A percentile compares a stretch with the other conserved stretches of the same genome.
Evolutionary conservation across 2,888 invertebrate genomes (phyloP).

Genomic region (Eudasyphora cyanicolor): DNA sequence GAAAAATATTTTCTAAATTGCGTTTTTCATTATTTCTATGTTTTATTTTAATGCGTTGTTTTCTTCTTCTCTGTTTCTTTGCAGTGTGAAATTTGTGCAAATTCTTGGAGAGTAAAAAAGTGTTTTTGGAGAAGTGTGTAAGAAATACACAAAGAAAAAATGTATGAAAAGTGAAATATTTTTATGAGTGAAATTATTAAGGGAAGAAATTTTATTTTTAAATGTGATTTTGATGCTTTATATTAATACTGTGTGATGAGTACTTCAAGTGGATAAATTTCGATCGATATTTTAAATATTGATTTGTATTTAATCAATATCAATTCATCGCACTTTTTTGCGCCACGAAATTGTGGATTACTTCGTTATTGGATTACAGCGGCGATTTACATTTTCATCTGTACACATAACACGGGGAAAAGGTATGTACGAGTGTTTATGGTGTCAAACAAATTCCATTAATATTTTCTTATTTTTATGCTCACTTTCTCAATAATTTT

Average conservation of each 20-base stretch:
- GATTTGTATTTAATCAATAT: background rate
- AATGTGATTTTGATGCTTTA: background rate
- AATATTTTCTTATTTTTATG: too few relatives aligned
- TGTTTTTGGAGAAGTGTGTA: too few relatives aligned
- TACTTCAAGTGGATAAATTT: constrained; percentile 12
- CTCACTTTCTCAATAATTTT: too few relatives aligned
- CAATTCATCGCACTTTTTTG: constrained; percentile 12
- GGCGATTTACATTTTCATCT: constrained; percentile 30
- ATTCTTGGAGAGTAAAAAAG: background rate
- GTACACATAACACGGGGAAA: constrained; percentile 47
- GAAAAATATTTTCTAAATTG: too few relatives aligned
- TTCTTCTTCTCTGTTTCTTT: background rate
- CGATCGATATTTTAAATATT: constrained; percentile 28
- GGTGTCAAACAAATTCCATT: too few relatives aligned
- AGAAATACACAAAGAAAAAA: background rate
- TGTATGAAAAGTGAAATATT: background rate
- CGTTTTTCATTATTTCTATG: background rate
- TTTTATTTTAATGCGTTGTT: background rate
- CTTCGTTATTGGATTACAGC: constrained; percentile 32
- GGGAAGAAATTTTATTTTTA: background rate
- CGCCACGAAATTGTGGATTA: background rate
- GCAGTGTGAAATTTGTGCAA: background rate
- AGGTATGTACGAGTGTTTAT: constrained; percentile 39
- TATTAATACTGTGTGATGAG: background rate
- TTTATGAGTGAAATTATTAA: too few relatives aligned